Evolutionary conservation across 2,113 vertebrate genomes (phyloP), one percentile per base, ranked within the genome.

Genomic region (Spea multiplicata): DNA sequence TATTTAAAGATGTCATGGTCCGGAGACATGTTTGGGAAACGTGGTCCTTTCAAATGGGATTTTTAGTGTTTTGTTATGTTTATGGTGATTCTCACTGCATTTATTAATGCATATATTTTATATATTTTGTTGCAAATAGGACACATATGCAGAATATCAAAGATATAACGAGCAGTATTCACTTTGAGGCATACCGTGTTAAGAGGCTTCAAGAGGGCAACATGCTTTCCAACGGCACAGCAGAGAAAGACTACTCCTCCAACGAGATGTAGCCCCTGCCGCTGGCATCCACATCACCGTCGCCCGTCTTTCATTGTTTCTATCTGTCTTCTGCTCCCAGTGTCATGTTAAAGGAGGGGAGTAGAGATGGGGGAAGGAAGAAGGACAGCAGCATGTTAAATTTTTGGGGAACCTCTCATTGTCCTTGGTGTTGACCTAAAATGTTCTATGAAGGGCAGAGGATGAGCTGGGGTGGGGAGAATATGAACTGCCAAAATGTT

Each of bases 71-170:
- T 30, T n/a, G n/a, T n/a, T 30, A 30, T 30, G 30, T 30, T 30
- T 2, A 30, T 30, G 30, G 30, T 30, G 30, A 30, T 30, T 30
- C 30, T 30, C 30, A 2, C 2, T 30, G 30, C 30, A 30, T 30
- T 1, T 30, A 30, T 30, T 30, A 30, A 30, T 30, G 30, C 30
- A 30, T 30, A 30, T 30, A 30, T 30, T 30, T 50, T 52, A 3
- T 75, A 3, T 66, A 8, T 8, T 65, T 16, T 75, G 44, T 74
- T 53, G 69, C 82, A 78, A 3, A 0, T 90, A 99, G 97, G 92
- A 99, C 97, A 5, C 97, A 99, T 88, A 99, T 98, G 97, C 95
- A 99, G 90, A 98, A 98, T 89, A 97, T 99, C 82, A 99, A 99
- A 83, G 97, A 99, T 86, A 97, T 99, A 86, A 98, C 97, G 83